phyloP scores from a whole-genome alignment of 1,140 invertebrate species.

The Trypoxylus dichotomus region DNA sequence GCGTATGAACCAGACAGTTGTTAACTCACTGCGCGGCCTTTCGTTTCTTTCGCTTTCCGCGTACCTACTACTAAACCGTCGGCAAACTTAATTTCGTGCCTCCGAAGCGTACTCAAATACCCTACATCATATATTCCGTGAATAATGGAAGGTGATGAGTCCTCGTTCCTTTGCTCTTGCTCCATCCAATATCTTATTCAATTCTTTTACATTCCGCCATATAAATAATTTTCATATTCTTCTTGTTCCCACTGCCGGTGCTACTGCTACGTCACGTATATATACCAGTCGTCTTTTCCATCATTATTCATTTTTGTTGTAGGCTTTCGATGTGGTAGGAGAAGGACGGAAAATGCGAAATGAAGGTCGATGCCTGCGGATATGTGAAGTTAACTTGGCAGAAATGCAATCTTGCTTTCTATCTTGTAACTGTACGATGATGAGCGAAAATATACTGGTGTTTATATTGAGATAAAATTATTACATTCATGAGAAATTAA shows the following conservation, averaged over 20 bases:
- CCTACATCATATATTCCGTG: slow-evolving; percentile 17
- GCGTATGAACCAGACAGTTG: background rate
- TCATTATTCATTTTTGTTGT: slow-evolving; percentile 10
- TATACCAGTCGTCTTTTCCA: background rate
- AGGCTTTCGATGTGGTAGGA: background rate
- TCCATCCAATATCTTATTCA: slow-evolving; percentile 17
- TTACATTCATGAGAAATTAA: too few species aligned
- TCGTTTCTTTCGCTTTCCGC: background rate
- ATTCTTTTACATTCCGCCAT: slow-evolving; percentile 22
- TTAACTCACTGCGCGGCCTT: background rate
- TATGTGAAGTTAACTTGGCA: background rate
- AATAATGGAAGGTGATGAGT: slow-evolving; percentile 22
- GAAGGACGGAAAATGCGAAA: background rate
- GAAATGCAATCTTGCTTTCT: slow-evolving; percentile 1
- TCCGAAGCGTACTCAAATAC: slow-evolving; percentile 9
- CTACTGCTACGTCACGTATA: background rate
- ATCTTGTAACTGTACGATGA: background rate
- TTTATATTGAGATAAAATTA: background rate
- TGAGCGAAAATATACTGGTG: background rate
- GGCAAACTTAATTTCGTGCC: background rate
- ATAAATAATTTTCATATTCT: slow-evolving; percentile 23
- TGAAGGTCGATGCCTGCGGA: background rate
- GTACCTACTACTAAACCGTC: background rate
- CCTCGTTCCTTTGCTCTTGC: slow-evolving; percentile 12
- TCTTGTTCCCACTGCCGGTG: background rate